A percentile compares a stretch with the other conserved stretches of the same genome.
These are phyloP conservation scores for Dynastes tityus DNA, from an alignment of 2,888 invertebrate species.

Conservation along the genomic window DNA sequence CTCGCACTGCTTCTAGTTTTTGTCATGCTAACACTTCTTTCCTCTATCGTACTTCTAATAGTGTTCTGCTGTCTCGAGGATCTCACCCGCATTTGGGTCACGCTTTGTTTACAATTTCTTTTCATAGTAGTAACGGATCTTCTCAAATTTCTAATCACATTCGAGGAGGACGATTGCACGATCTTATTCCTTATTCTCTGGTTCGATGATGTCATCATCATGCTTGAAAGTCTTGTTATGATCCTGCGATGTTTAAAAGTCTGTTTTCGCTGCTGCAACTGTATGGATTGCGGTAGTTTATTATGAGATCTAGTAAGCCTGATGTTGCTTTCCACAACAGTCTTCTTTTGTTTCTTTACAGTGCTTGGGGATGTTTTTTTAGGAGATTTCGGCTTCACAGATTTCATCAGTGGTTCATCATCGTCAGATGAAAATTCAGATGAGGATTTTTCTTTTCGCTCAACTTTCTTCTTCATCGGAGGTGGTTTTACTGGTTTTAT, in stretches of 20 bases:
- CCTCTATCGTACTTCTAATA: slow-evolving; percentile 12
- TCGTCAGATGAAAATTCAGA: slow-evolving; percentile 73
- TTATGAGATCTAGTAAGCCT: slow-evolving; percentile 33
- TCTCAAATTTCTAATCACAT: slow-evolving; percentile 41
- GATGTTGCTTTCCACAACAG: background rate
- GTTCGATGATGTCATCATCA: slow-evolving; percentile 27
- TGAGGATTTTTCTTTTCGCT: slow-evolving; percentile 54
- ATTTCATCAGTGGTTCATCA: slow-evolving; percentile 70
- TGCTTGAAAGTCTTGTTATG: slow-evolving; percentile 46
- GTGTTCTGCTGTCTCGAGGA: slow-evolving; percentile 25
- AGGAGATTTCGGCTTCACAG: slow-evolving; percentile 56
- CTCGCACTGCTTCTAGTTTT: slow-evolving; percentile 20
- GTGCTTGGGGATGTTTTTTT: slow-evolving; percentile 49
- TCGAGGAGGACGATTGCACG: slow-evolving; percentile 22
- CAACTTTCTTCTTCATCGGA: slow-evolving; percentile 33
- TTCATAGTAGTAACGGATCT: slow-evolving; percentile 30
- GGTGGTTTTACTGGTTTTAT: background rate
- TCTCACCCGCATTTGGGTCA: slow-evolving; percentile 6
- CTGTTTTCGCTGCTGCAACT: slow-evolving; percentile 43
- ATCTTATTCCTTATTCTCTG: slow-evolving; percentile 41
- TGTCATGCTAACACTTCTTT: slow-evolving; percentile 10
- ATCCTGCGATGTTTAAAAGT: slow-evolving; percentile 34
- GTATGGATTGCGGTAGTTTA: slow-evolving; percentile 19
- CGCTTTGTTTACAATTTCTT: slow-evolving; percentile 33
- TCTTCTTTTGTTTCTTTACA: slow-evolving; percentile 16